Percentiles rank a stretch among this genome's conserved stretches.
Evolutionary conservation across 2,888 invertebrate genomes (phyloP).

Genomic region (Rambutsinella grinnellia): DNA sequence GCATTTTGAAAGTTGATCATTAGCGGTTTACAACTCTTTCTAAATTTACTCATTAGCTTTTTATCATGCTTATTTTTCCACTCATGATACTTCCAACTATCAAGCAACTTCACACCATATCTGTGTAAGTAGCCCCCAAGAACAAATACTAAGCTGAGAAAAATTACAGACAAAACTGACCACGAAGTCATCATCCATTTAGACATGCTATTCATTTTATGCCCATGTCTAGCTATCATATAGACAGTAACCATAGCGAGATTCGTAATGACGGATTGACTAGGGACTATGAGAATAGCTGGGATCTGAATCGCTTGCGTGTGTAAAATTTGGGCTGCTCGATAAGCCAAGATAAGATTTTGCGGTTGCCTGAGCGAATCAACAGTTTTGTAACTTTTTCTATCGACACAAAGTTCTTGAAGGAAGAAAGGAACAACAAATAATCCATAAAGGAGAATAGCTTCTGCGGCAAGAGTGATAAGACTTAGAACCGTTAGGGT

Average conservation of each 20-base stretch:
- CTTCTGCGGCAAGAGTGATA: no score
- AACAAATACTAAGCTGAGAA: no score
- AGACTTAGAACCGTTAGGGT: no score
- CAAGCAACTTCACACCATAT: background rate
- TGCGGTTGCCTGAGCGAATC: background rate
- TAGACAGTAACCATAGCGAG: conserved; percentile 6
- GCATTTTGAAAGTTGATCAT: conserved; percentile 8
- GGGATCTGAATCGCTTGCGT: background rate
- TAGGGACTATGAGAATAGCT: conserved; percentile 8
- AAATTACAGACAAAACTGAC: background rate
- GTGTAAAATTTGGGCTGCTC: background rate
- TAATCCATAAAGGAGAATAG: conserved; percentile 6
- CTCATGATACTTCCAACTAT: conserved; percentile 9
- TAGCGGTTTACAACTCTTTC: conserved; percentile 18
- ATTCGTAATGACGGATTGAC: background rate
- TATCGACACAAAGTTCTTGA: background rate
- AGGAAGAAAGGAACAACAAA: background rate
- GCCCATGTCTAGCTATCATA: background rate
- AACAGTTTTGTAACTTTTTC: background rate
- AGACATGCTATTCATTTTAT: background rate
- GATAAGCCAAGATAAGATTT: background rate
- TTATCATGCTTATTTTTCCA: background rate
- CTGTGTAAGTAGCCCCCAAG: conserved; percentile 16
- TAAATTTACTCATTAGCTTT: conserved; percentile 21
- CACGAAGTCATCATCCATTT: background rate